Conservation (phyloP, 1,140 invertebrate species). For the Drosophila equinoxialis region DNA sequence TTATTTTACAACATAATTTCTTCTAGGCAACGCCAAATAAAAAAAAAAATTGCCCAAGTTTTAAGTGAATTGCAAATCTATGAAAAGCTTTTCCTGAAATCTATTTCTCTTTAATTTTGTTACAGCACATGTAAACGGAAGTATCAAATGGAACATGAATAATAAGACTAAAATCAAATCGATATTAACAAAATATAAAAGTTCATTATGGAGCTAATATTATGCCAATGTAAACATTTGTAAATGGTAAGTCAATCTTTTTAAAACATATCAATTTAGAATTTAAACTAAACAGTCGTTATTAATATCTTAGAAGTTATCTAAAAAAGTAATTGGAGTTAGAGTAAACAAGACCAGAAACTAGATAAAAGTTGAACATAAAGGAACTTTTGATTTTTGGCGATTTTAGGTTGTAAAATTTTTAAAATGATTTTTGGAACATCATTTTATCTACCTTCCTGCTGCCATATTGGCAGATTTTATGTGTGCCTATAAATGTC, state of each 20-base stretch:
- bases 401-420: not conserved
- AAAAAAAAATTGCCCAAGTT: not conserved
- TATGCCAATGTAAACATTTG: no score
- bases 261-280: no score
- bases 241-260: no score
- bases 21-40: not conserved
- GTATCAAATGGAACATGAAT: not conserved
- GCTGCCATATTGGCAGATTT: slow-evolving; percentile 29
- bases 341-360: no score
- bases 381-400: not conserved
- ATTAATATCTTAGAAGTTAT: no score
- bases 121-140: not conserved
- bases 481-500: slow-evolving; percentile 70
- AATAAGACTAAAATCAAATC: not conserved
- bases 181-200: no score
- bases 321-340: no score
- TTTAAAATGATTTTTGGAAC: slow-evolving; percentile 2
- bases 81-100: not conserved
- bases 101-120: not conserved
- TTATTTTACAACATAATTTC: slow-evolving; percentile 5
- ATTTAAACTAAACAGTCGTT: no score
- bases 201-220: no score
- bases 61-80: not conserved
- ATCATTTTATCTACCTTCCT: slow-evolving; percentile 7
- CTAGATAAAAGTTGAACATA: no score